Base-by-base conservation (phyloP, 1,140 invertebrate genomes). In the Idris sp. region DNA sequence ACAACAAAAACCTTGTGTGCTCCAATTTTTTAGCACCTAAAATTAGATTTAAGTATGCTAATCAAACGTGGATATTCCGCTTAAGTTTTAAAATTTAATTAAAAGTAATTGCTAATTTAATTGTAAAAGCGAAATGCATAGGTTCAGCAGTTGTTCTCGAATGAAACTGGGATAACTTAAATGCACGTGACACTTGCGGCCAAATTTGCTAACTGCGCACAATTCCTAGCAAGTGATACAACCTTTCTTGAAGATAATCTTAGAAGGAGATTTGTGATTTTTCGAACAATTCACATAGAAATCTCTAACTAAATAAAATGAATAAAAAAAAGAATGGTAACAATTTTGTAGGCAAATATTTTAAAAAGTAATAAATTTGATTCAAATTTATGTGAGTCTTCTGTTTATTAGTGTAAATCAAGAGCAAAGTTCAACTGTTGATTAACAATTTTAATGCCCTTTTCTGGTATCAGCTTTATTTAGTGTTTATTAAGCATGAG, bases 41-140 rank as follows among this genome's bases (percentile, higher is more conserved):
- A 22, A 22, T 22, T 6, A 22, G 19, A 6, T 26, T 35, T 25
- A 7, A 13, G n/a, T 48, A 25, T 22, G 7, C 22, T 14, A 41
- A 25, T 58, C n/a, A 18, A 58, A 26, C 3, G 22, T 44, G 30
- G 28, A 58, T 58, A 58, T 35, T 16, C 48, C 35, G 38, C 35
- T 18, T n/a, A 14, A 1, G 43, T 30, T 61, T 48, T 48, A 48
- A 64, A 64, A 53, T 64, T 64, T 40, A 64, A 64, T 64, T 64
- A 64, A 64, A 64, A 64, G 59, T 64, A 64, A 64, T 53, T 64
- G 46, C 49, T 56, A 64, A 40, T 64, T 62, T 61, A 56, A 62
- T 56, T 49, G 49, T 44, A 35, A 65, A 64, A 48, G 36, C 48
- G 48, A 48, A 51, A 44, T 53, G 44, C 44, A 62, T 22, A n/a